Percentiles rank a stretch among this genome's conserved stretches.
Evolutionary conservation across 2,113 vertebrate genomes (phyloP).

Genomic region (Corythoichthys intestinalis): DNA sequence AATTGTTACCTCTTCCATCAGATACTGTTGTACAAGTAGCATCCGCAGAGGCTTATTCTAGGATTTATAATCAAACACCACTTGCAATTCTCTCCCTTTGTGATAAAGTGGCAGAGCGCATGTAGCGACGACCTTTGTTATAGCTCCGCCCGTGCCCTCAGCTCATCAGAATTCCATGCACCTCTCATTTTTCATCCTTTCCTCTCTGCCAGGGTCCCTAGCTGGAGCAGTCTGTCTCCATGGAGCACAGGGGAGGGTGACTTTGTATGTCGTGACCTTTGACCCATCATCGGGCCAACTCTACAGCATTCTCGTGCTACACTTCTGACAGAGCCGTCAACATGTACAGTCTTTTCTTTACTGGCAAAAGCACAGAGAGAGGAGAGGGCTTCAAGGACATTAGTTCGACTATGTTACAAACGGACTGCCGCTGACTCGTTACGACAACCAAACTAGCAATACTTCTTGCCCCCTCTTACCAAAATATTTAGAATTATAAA

Average conservation of each 20-base stretch:
- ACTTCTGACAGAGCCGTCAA: conserved; percentile 2
- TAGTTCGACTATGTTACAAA: neutral
- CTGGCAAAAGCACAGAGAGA: neutral
- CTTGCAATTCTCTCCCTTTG: conserved; percentile 53
- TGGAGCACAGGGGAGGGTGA: conserved; percentile 41
- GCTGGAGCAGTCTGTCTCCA: conserved; percentile 49
- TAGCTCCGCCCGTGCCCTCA: conserved; percentile 49
- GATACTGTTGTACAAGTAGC: conserved; percentile 51
- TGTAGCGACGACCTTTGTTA: conserved; percentile 67
- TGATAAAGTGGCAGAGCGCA: conserved; percentile 64
- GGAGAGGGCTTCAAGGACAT: conserved; percentile 11
- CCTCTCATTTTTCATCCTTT: conserved; percentile 63
- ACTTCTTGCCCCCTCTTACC: conserved; percentile 7
- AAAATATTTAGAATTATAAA: too few species aligned
- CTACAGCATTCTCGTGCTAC: conserved; percentile 19
- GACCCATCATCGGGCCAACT: conserved; percentile 41
- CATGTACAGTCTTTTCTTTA: conserved; percentile 6
- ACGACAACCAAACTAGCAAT: conserved; percentile 16
- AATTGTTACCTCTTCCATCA: conserved; percentile 50
- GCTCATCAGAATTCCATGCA: conserved; percentile 70
- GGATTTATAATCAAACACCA: conserved; percentile 64
- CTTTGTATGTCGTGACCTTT: conserved; percentile 47
- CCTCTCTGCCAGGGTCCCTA: conserved; percentile 37
- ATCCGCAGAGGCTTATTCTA: conserved; percentile 64
- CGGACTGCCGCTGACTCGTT: conserved; percentile 15